Evolutionary conservation across 2,888 invertebrate genomes (phyloP).

Genomic region (Perithous albicinctus): DNA sequence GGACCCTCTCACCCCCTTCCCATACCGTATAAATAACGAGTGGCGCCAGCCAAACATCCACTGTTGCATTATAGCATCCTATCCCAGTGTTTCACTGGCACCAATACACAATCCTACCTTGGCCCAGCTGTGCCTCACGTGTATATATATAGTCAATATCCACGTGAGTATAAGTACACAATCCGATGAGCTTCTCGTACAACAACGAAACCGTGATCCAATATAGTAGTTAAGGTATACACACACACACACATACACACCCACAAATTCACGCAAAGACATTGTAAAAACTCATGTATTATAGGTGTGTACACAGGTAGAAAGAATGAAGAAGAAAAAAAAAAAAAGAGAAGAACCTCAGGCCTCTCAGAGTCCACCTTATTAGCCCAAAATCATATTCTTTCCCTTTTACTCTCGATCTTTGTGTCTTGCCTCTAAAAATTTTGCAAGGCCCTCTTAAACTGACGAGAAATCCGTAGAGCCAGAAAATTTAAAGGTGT

Average conservation of each 20-base stretch:
- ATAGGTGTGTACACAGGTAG: slow-evolving; percentile 19
- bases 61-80: slow-evolving; percentile 78
- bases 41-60: slow-evolving; percentile 83
- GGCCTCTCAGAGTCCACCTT: slow-evolving; percentile 40
- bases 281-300: slow-evolving; percentile 37
- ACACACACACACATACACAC: background rate
- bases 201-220: slow-evolving; percentile 46
- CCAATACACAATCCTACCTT: slow-evolving; percentile 27
- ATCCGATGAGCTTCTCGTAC: slow-evolving; percentile 32
- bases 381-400: slow-evolving; percentile 53
- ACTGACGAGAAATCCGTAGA: background rate
- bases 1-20: slow-evolving; percentile 53
- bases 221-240: slow-evolving; percentile 30
- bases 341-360: too few species aligned
- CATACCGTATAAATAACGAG: slow-evolving; percentile 83
- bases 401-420: slow-evolving; percentile 26
- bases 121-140: slow-evolving; percentile 44
- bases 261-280: background rate
- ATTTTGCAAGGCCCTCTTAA: slow-evolving; percentile 22
- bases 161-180: slow-evolving; percentile 1
- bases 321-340: background rate
- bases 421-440: slow-evolving; percentile 33
- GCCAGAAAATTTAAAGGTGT: slow-evolving; percentile 42
- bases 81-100: slow-evolving; percentile 72
- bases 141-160: background rate